Evolutionary conservation across 2,797 vertebrate species (phyloP).

Genomic region (Sebastes miniatus): DNA sequence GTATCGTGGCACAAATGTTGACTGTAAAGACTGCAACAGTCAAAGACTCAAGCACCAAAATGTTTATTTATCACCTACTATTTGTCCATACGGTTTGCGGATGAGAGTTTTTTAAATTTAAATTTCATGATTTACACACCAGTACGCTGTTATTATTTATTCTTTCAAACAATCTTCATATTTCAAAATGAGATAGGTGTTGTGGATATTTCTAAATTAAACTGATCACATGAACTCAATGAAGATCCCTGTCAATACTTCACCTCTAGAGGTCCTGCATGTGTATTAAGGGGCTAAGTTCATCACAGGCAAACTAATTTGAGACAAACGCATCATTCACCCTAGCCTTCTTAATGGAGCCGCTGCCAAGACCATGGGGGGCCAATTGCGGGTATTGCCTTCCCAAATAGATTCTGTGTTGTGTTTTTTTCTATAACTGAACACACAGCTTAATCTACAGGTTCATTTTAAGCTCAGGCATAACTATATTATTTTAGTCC

Average conservation of each 20-base stretch:
- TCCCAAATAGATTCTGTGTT: background rate
- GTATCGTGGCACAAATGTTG: background rate
- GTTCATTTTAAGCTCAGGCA: background rate
- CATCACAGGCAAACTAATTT: constrained; percentile 6
- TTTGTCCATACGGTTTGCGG: background rate
- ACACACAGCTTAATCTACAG: background rate
- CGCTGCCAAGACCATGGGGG: background rate
- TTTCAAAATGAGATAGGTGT: background rate
- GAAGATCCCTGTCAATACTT: background rate
- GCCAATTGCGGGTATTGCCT: background rate
- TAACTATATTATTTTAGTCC: background rate
- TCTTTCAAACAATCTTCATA: background rate
- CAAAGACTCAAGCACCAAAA: background rate
- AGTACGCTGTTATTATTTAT: background rate
- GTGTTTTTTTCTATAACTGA: background rate
- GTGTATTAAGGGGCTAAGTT: background rate
- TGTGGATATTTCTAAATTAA: background rate
- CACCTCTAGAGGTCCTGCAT: background rate
- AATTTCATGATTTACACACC: background rate
- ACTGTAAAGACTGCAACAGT: background rate
- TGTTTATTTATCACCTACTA: background rate
- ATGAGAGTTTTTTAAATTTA: background rate
- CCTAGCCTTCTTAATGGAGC: background rate
- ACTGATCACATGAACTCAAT: background rate
- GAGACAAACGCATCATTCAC: constrained; percentile 16